These are phyloP conservation scores for Hylomyscus alleni DNA, from an alignment of 2,797 vertebrate genomes.

Conservation along the genomic window DNA sequence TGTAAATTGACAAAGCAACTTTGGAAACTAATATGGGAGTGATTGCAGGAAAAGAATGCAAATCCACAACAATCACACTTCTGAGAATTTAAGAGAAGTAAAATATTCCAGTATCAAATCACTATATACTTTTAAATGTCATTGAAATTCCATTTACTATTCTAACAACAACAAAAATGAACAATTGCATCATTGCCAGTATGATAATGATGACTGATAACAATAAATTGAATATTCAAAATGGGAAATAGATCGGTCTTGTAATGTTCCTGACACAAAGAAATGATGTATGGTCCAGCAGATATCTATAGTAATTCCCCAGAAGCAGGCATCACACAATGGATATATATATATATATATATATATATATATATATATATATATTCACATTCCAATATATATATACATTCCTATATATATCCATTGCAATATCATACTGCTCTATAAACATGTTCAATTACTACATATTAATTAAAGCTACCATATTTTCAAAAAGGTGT, in stretches of 20 bases:
- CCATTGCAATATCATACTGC: not conserved
- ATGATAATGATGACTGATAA: not conserved
- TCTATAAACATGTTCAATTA: not conserved
- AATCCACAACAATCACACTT: not conserved
- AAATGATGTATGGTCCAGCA: not conserved
- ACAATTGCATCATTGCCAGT: not conserved
- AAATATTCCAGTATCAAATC: not conserved
- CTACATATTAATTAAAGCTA: not conserved
- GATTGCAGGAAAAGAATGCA: not conserved
- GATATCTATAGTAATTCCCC: not conserved
- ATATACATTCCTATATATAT: too few relatives aligned
- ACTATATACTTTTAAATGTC: not conserved
- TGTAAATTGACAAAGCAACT: not conserved
- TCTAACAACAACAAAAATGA: not conserved
- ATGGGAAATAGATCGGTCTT: not conserved
- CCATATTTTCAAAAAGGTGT: not conserved
- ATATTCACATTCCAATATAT: too few relatives aligned
- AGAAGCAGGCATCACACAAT: not conserved
- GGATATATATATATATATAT: too few relatives aligned
- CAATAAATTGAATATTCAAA: not conserved
- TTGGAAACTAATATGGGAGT: conserved; percentile 2
- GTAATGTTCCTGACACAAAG: not conserved
- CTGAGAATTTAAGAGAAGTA: conserved; percentile 41
- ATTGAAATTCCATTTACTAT: not conserved
- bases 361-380: too few relatives aligned